A percentile compares a stretch with the other conserved stretches of the same genome.
Evolutionary conservation across 2,113 vertebrate genomes (phyloP).

Genomic region (Apteryx mantelli): DNA sequence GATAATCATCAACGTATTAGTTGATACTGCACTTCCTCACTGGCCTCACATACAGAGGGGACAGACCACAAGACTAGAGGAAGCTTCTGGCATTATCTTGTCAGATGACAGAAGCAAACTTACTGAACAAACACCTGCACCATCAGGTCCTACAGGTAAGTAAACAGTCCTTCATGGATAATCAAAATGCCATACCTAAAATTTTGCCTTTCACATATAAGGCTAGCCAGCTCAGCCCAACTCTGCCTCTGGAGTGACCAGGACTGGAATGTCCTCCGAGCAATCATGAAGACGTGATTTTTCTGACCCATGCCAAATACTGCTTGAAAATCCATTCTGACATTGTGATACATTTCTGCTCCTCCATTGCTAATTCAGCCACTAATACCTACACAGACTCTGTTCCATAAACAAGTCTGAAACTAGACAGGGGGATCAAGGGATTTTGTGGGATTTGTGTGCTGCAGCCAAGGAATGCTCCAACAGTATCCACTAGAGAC

Average conservation of each 20-base stretch:
- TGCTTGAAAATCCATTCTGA: slow-evolving; percentile 15
- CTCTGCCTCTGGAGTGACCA: not conserved
- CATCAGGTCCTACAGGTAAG: not conserved
- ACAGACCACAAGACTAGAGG: not conserved
- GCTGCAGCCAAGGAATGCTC: slow-evolving; percentile 44
- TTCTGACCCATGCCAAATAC: not conserved
- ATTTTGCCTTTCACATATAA: not conserved
- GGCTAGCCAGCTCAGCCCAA: not conserved
- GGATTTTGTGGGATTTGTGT: slow-evolving; percentile 20
- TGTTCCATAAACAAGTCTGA: slow-evolving; percentile 66
- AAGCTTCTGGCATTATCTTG: not conserved
- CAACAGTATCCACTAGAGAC: not conserved
- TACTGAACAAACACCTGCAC: not conserved
- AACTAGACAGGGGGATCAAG: slow-evolving; percentile 56
- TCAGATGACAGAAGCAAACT: not conserved
- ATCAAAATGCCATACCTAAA: not conserved
- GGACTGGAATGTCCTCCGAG: not conserved
- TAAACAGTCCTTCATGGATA: not conserved
- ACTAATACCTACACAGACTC: slow-evolving; percentile 46
- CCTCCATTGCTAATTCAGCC: slow-evolving; percentile 11
- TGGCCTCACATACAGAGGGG: not conserved
- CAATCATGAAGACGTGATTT: not conserved
- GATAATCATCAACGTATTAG: not conserved
- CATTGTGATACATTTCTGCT: slow-evolving; percentile 11
- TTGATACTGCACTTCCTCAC: not conserved